Evolutionary conservation across 2,113 vertebrate genomes (phyloP).

Genomic region (Pristiophorus japonicus): DNA sequence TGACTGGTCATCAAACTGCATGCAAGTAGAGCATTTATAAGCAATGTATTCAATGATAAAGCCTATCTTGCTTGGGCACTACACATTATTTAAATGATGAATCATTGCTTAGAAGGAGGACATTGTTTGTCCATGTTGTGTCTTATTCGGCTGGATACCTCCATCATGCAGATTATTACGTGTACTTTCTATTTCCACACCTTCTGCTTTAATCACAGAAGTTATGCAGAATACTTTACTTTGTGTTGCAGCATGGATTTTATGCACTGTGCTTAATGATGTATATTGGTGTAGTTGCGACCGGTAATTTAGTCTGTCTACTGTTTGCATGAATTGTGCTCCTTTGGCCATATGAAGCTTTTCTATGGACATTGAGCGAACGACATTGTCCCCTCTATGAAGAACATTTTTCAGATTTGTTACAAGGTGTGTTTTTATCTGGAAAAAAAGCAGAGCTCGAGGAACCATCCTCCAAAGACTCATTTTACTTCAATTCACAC

Average conservation of each 20-base stretch:
- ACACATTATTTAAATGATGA: background rate
- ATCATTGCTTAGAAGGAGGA: background rate
- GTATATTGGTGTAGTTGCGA: background rate
- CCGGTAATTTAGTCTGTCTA: background rate
- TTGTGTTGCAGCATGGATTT: conserved; percentile 20
- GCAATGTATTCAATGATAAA: background rate
- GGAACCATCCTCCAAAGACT: background rate
- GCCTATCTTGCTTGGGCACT: background rate
- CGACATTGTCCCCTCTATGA: background rate
- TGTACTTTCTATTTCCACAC: background rate
- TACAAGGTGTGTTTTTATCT: background rate
- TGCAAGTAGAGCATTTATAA: background rate
- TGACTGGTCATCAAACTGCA: background rate
- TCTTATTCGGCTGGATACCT: conserved; percentile 1
- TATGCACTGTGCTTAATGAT: background rate
- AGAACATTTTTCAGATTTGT: background rate
- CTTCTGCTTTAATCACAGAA: background rate
- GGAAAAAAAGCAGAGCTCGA: background rate
- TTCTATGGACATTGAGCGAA: background rate
- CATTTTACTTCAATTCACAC: background rate
- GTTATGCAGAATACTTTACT: background rate
- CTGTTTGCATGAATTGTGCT: conserved; percentile 19
- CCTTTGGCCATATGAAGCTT: background rate
- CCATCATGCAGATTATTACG: too few relatives aligned
- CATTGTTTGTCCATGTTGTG: background rate